These are phyloP conservation scores for Deilephila porcellus DNA, from an alignment of 2,888 invertebrate genomes.

Conservation along the genomic window DNA sequence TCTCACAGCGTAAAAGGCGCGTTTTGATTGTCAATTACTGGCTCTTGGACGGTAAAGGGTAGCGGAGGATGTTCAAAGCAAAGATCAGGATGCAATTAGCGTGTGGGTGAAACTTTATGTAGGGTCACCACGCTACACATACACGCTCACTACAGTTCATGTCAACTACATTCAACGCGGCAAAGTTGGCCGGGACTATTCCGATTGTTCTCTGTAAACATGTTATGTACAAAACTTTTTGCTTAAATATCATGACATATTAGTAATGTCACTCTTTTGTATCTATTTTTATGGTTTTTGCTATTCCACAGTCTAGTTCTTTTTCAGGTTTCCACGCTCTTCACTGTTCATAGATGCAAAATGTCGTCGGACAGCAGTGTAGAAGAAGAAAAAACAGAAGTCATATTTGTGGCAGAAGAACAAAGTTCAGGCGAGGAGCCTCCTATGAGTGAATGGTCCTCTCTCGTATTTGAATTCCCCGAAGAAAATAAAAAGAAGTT, in stretches of 20 bases:
- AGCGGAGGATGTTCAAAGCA: slow-evolving; percentile 63
- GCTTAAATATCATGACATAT: slow-evolving; percentile 4
- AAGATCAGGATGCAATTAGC: slow-evolving; percentile 75
- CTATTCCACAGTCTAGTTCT: neutral
- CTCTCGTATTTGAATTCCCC: slow-evolving; percentile 42
- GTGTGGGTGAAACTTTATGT: slow-evolving; percentile 65
- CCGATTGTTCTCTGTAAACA: neutral
- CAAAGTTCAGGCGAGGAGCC: slow-evolving; percentile 47
- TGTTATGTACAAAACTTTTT: neutral
- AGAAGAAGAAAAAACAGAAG: slow-evolving; percentile 27
- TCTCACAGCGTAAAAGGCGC: slow-evolving; percentile 71
- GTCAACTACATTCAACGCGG: slow-evolving; percentile 3
- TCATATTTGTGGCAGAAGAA: slow-evolving; percentile 32
- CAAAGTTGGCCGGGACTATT: slow-evolving; percentile 3
- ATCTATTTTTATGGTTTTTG: slow-evolving; percentile 2
- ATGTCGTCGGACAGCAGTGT: slow-evolving; percentile 36
- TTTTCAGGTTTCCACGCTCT: neutral
- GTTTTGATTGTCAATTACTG: slow-evolving; percentile 83
- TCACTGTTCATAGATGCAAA: neutral
- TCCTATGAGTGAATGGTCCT: slow-evolving; percentile 55
- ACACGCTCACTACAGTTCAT: neutral
- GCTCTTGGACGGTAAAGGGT: slow-evolving; percentile 72
- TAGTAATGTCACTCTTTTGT: slow-evolving; percentile 3
- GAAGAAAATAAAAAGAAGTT: slow-evolving; percentile 46
- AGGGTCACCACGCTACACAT: neutral